phyloP scores from a whole-genome alignment of 2,797 vertebrate species.

The Propithecus perrieri region DNA sequence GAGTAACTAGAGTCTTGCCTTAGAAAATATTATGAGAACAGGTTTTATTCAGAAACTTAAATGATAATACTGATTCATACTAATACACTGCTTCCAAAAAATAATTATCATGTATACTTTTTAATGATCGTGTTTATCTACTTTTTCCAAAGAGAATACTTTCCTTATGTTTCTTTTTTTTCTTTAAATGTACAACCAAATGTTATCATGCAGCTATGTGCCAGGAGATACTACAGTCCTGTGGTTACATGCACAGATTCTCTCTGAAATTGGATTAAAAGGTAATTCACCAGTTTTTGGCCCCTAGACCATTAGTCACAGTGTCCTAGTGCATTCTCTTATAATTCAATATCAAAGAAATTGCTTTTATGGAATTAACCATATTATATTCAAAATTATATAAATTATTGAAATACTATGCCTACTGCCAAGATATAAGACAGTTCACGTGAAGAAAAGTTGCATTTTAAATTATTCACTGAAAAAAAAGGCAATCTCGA shows the following conservation, averaged over 20 bases:
- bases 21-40: neutral
- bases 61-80: neutral
- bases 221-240: neutral
- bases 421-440: constrained; percentile 74
- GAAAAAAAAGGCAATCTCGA: constrained; percentile 55
- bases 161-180: constrained; percentile 8
- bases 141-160: constrained; percentile 16
- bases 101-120: neutral
- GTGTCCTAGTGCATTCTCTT: constrained; percentile 70
- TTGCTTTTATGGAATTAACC: constrained; percentile 75
- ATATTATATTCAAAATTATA: constrained; percentile 61
- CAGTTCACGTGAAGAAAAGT: constrained; percentile 62
- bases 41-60: constrained; percentile 1
- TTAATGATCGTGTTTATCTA: neutral
- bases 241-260: neutral
- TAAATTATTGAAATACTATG: constrained; percentile 37
- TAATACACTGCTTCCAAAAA: neutral
- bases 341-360: constrained; percentile 80
- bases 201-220: neutral
- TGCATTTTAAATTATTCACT: constrained; percentile 73
- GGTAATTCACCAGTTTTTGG: constrained; percentile 60
- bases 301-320: constrained; percentile 66
- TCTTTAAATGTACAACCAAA: neutral
- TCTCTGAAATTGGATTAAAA: constrained; percentile 65
- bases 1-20: neutral